phyloP scores from a whole-genome alignment of 1,140 invertebrate species.

The Eupristina koningsbergeri region DNA sequence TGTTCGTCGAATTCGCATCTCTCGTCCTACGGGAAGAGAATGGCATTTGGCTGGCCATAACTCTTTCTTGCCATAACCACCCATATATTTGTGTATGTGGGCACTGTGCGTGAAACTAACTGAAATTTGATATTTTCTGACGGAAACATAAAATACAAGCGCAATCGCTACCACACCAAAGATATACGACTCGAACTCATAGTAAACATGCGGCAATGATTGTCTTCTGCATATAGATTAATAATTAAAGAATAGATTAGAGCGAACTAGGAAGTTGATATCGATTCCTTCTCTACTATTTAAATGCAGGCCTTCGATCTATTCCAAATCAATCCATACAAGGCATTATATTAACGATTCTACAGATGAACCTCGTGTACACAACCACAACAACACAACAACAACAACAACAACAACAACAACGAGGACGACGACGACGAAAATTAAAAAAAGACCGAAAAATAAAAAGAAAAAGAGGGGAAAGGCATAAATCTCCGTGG shows the following conservation, averaged over 20 bases:
- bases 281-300: no score
- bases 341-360: no score
- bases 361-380: no score
- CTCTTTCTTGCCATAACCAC: not conserved
- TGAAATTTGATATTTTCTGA: slow-evolving; percentile 45
- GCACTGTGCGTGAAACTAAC: not conserved
- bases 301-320: no score
- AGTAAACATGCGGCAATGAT: not conserved
- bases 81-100: not conserved
- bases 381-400: not conserved
- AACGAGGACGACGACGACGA: not conserved
- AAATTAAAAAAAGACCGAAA: not conserved
- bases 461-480: no score
- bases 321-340: no score
- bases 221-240: no score
- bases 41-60: not conserved
- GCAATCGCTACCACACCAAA: not conserved
- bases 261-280: not conserved
- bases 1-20: not conserved
- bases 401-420: not conserved
- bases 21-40: not conserved
- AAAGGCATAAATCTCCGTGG: no score
- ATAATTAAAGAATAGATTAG: not conserved
- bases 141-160: not conserved
- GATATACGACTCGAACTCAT: not conserved